Base-by-base conservation (phyloP, 2,797 vertebrate genomes). In the Orientallactaga sibirica region DNA sequence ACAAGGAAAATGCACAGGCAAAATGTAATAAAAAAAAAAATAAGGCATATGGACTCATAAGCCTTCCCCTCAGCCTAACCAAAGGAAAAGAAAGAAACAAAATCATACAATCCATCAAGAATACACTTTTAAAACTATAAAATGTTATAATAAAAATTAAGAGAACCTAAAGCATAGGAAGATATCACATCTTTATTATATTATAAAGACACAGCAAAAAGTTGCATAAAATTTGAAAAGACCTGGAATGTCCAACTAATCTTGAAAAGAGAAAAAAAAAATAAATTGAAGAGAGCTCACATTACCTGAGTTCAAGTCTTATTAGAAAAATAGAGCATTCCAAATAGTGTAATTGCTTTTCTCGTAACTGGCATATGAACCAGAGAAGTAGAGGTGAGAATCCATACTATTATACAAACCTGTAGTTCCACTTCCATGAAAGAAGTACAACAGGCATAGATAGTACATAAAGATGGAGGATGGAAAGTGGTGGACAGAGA, bases 231-330 rank as follows among this genome's bases (percentile, higher is more conserved):
- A 62, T 90, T 83, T 3, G 11, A 66, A 71, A 33, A 55, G n/a
- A 78, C 3, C 27, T 25, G 76, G 48, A 89, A 61, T 82, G 58
- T 78, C 6, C 68, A 78, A 82, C n/a, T 10, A 90, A 64, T 77
- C 75, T 85, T 71, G 3, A 33, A 75, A 71, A 10, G 37, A 61
- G 24, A 73, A 55, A 33, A 67, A 67, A 52, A 48, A 58, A 58
- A 58, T 58, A 58, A 58, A 58, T 14, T 58, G 3, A 81, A 18
- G 22, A 70, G 8, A 41, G 16, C 10, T 37, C 12, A 64, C 3
- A 22, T 25, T 84, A 71, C 27, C 14, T 82, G 33, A 86, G 61
- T 90, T 93, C n/a, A 91, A 88, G 90, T 81, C 37, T 48, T 82
- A 88, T 58, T 90, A 71, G 18, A 95, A 78, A 82, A 9, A 7